Evolutionary conservation across 1,140 invertebrate species (phyloP).

Genomic region (Helicoverpa armigera): DNA sequence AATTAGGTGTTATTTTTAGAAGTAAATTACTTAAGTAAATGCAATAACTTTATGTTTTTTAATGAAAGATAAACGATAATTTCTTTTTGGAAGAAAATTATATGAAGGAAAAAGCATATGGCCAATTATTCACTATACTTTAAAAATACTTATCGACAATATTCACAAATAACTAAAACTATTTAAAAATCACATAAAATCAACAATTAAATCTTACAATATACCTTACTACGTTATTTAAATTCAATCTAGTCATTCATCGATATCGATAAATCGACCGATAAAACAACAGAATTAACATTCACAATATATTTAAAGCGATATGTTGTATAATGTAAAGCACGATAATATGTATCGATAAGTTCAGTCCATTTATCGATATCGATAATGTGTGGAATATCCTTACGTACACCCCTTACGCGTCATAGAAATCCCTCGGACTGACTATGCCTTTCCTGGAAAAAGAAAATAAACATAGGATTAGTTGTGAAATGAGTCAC

Average conservation of each 20-base stretch:
- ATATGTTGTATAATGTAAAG: background rate
- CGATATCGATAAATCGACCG: constrained; percentile 10
- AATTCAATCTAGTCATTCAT: constrained; percentile 16
- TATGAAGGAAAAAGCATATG: too few species aligned
- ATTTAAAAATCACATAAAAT: constrained; percentile 46
- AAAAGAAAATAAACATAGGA: constrained; percentile 8
- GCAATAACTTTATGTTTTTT: background rate
- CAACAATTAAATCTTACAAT: constrained; percentile 41
- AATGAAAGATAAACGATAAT: too few species aligned
- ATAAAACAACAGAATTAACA: background rate
- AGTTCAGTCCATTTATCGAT: constrained; percentile 5
- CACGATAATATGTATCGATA: constrained; percentile 6
- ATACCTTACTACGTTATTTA: constrained; percentile 19
- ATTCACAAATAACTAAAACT: constrained; percentile 25
- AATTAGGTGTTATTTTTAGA: background rate
- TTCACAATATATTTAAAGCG: background rate
- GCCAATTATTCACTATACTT: background rate
- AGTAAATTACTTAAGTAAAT: background rate
- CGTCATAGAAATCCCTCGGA: constrained; percentile 62
- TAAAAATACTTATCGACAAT: background rate
- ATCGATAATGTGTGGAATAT: constrained; percentile 27
- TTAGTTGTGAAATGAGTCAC: background rate
- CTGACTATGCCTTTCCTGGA: constrained; percentile 62
- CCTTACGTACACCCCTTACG: constrained; percentile 52
- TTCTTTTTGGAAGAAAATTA: too few species aligned